phyloP scores from a whole-genome alignment of 2,888 invertebrate genomes.

The Stenotaenia linearis region DNA sequence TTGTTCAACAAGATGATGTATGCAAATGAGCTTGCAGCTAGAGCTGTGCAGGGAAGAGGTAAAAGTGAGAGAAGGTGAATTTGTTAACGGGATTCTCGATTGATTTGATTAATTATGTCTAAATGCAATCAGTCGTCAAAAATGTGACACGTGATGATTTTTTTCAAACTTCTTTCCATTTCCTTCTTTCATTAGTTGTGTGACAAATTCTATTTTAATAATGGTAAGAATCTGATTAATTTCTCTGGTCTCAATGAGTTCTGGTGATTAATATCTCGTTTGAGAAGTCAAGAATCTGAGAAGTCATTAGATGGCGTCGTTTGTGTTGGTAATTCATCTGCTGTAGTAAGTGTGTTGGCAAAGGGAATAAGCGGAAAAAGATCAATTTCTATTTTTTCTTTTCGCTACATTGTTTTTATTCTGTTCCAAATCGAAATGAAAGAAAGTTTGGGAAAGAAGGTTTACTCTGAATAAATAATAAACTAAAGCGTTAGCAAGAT shows the following conservation, averaged over 20 bases:
- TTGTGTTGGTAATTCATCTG: slow-evolving; percentile 1
- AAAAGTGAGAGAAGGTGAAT: not conserved
- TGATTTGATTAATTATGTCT: slow-evolving; percentile 1
- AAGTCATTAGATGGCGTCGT: slow-evolving; percentile 2
- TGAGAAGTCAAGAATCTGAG: not conserved
- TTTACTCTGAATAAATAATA: no score
- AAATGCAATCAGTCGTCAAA: not conserved
- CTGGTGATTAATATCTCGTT: slow-evolving; percentile 11
- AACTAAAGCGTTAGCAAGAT: no score
- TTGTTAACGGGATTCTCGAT: not conserved
- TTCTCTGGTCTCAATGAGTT: not conserved
- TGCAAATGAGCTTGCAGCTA: not conserved
- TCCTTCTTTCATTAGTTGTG: not conserved
- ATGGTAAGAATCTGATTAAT: not conserved
- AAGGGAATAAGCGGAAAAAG: not conserved
- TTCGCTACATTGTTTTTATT: not conserved
- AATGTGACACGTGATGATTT: not conserved
- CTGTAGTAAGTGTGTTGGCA: not conserved
- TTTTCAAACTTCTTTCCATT: not conserved
- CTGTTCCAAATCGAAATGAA: not conserved
- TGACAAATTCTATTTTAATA: slow-evolving; percentile 4
- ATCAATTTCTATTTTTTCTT: slow-evolving; percentile 4
- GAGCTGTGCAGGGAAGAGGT: not conserved
- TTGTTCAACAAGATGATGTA: not conserved
- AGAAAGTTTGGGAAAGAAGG: not conserved